Evolutionary conservation across 2,888 invertebrate genomes (phyloP).

Genomic region (Rhabditoides inermis): DNA sequence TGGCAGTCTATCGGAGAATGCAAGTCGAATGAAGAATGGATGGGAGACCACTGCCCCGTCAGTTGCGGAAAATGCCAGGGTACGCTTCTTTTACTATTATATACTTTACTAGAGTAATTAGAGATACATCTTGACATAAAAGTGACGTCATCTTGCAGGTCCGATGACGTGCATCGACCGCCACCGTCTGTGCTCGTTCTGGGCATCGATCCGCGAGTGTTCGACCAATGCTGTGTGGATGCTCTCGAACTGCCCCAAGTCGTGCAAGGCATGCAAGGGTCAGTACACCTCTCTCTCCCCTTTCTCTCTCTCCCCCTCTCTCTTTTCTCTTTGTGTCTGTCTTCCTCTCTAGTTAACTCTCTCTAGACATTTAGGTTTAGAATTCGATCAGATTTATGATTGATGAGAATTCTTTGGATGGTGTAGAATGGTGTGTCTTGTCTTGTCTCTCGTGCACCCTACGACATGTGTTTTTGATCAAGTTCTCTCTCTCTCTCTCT

Average conservation of each 20-base stretch:
- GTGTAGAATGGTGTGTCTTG: background rate
- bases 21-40: slow-evolving; percentile 47
- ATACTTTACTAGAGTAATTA: too few species aligned
- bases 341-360: background rate
- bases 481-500: background rate
- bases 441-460: background rate
- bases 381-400: too few species aligned
- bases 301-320: background rate
- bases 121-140: too few species aligned
- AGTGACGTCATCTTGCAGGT: slow-evolving; percentile 21
- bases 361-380: background rate
- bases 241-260: slow-evolving; percentile 45
- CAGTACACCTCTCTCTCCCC: background rate
- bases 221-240: slow-evolving; percentile 52
- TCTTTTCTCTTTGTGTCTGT: too few species aligned
- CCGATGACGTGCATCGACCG: slow-evolving; percentile 46
- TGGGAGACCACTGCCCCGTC: slow-evolving; percentile 45
- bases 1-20: slow-evolving; percentile 51
- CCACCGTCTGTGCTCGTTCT: slow-evolving; percentile 47
- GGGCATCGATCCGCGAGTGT: slow-evolving; percentile 48
- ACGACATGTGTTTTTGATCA: background rate
- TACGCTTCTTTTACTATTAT: too few species aligned
- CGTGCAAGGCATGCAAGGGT: slow-evolving; percentile 50
- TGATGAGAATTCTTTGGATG: too few species aligned
- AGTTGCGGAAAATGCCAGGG: slow-evolving; percentile 47